Conservation (phyloP, 2,113 vertebrate genomes). For the Ophiodon elongatus region DNA sequence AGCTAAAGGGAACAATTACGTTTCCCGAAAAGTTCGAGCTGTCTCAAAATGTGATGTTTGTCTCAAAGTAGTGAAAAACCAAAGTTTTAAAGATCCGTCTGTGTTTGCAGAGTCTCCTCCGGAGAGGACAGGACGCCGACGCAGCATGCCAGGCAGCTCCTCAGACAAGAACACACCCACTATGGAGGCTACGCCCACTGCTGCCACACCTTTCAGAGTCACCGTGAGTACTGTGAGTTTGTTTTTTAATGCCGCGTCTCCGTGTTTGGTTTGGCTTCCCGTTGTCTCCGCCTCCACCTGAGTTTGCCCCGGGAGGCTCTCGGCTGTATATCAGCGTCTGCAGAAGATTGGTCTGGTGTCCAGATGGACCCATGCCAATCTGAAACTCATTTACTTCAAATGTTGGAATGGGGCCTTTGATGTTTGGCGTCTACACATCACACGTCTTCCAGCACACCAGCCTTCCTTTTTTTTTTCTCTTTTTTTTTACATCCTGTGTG, state of each 20-base stretch:
- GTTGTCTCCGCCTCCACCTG: neutral
- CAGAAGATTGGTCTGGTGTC: conserved; percentile 42
- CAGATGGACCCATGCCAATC: conserved; percentile 60
- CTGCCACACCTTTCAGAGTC: conserved; percentile 93
- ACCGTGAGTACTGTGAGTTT: conserved; percentile 88
- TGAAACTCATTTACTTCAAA: conserved; percentile 66
- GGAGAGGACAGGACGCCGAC: conserved; percentile 92
- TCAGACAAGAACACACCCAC: conserved; percentile 87
- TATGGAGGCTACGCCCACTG: conserved; percentile 90
- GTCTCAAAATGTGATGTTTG: neutral
- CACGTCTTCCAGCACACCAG: conserved; percentile 14
- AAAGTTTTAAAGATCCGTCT: neutral
- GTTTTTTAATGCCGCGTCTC: conserved; percentile 3
- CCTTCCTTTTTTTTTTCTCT: neutral
- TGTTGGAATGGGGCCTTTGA: conserved; percentile 59
- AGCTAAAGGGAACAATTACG: neutral
- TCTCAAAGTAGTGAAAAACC: neutral
- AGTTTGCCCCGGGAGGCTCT: conserved; percentile 18
- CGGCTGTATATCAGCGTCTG: conserved; percentile 7
- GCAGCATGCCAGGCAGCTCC: conserved; percentile 92
- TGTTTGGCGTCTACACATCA: conserved; percentile 44
- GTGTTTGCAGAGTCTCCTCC: conserved; percentile 92
- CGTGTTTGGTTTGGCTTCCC: neutral
- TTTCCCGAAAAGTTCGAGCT: neutral
- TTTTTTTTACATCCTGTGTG: conserved; percentile 9